Percentiles rank a stretch among this genome's conserved stretches.
Evolutionary conservation across 2,797 vertebrate species (phyloP).

Genomic region (Chelon auratus): DNA sequence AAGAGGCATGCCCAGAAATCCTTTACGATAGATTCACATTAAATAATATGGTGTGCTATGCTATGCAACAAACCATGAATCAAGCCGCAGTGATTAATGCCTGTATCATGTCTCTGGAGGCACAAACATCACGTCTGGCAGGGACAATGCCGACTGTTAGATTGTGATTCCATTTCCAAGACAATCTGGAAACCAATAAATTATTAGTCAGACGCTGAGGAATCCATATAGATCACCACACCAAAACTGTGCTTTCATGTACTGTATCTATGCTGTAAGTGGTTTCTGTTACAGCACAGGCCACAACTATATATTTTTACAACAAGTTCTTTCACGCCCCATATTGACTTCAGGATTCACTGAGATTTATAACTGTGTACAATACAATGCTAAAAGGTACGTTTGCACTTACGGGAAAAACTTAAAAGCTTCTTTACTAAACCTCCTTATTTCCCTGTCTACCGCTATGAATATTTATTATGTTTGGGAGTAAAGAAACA

Average conservation of each 20-base stretch:
- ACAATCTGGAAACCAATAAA: conserved; percentile 37
- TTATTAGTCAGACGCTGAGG: conserved; percentile 46
- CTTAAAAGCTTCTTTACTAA: conserved; percentile 23
- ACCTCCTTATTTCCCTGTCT: conserved; percentile 27
- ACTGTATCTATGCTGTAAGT: not conserved
- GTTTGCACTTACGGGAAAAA: not conserved
- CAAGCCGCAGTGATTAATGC: conserved; percentile 55
- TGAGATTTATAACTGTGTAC: conserved; percentile 6
- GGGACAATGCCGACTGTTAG: conserved; percentile 40
- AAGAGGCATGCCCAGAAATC: conserved; percentile 50
- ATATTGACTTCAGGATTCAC: conserved; percentile 11
- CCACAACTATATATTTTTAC: conserved; percentile 2
- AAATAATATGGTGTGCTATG: conserved; percentile 45
- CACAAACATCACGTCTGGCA: conserved; percentile 27
- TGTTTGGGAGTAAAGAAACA: conserved; percentile 38
- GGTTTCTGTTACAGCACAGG: not conserved
- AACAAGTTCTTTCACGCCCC: not conserved
- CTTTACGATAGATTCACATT: conserved; percentile 36
- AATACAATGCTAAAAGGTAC: not conserved
- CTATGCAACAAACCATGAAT: conserved; percentile 48
- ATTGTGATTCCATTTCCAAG: conserved; percentile 35
- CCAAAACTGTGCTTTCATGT: not conserved
- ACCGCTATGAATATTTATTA: conserved; percentile 23
- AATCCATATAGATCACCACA: conserved; percentile 36
- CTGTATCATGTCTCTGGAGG: conserved; percentile 42